A percentile compares a stretch with the other conserved stretches of the same genome.
Conservation (phyloP, 2,888 invertebrate genomes). For the Eretmocerus hayati region DNA sequence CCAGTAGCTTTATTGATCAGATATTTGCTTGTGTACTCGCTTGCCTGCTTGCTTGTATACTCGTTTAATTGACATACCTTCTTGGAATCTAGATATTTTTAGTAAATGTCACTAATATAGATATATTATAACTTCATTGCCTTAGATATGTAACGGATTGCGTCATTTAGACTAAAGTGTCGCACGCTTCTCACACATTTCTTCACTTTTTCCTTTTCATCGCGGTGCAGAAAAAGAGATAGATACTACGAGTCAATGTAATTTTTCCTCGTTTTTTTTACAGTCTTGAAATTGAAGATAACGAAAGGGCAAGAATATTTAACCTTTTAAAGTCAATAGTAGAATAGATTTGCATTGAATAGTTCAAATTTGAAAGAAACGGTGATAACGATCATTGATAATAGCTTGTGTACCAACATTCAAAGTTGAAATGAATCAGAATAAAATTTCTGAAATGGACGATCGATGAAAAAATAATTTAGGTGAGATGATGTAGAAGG, state of each 20-base stretch:
- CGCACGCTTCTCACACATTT: constrained; percentile 13
- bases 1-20: constrained; percentile 10
- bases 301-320: constrained; percentile 17
- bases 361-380: too few species aligned
- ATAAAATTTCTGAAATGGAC: neutral
- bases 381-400: too few species aligned
- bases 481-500: too few species aligned
- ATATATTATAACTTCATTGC: constrained; percentile 1
- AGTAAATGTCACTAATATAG: constrained; percentile 20
- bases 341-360: too few species aligned
- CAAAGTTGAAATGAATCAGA: too few species aligned
- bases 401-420: too few species aligned
- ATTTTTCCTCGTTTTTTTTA: neutral
- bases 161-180: constrained; percentile 12
- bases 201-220: constrained; percentile 18
- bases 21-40: constrained; percentile 24
- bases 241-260: neutral
- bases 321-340: too few species aligned
- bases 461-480: neutral
- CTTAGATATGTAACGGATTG: constrained; percentile 13
- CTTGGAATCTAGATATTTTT: constrained; percentile 12
- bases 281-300: neutral
- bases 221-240: constrained; percentile 1
- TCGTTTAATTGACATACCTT: constrained; percentile 15
- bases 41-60: constrained; percentile 25